Evolutionary conservation across 2,888 invertebrate genomes (phyloP).

Genomic region (Creontiades dilutus): DNA sequence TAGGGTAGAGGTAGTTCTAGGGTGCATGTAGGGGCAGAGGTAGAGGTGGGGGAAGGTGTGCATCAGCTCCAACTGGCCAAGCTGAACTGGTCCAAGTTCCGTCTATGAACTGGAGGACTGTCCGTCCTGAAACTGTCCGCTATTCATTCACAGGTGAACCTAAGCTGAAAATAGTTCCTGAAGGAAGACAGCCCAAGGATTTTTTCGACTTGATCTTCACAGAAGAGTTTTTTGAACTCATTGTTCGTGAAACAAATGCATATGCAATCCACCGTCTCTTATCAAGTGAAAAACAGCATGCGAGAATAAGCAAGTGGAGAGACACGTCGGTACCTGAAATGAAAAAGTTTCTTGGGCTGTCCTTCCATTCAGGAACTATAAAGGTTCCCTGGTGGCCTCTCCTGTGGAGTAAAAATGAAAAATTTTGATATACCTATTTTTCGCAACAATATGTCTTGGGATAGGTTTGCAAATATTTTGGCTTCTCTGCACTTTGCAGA

Average conservation of each 20-base stretch:
- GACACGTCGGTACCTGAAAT: background rate
- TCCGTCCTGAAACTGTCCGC: too few species aligned
- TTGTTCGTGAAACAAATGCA: background rate
- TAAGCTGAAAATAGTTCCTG: background rate
- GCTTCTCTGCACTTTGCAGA: background rate
- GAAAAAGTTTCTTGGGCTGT: background rate
- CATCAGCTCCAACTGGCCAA: too few species aligned
- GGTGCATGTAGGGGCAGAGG: too few species aligned
- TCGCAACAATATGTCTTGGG: background rate
- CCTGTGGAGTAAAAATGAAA: background rate
- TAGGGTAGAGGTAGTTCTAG: too few species aligned
- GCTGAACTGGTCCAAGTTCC: too few species aligned
- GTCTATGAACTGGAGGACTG: too few species aligned
- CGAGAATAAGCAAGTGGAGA: background rate
- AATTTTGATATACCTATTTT: background rate
- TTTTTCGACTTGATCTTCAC: background rate
- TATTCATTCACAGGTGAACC: background rate
- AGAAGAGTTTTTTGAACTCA: background rate
- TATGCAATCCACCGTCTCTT: background rate
- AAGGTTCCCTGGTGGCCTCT: too few species aligned
- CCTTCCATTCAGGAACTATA: background rate
- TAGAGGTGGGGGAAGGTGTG: too few species aligned
- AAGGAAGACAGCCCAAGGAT: background rate
- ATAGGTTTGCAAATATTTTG: background rate
- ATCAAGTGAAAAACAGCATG: too few species aligned